Evolutionary conservation across 2,888 invertebrate species (phyloP), one percentile per base, ranked within the genome.

Genomic region (Cataglyphis rosenhaueri): DNA sequence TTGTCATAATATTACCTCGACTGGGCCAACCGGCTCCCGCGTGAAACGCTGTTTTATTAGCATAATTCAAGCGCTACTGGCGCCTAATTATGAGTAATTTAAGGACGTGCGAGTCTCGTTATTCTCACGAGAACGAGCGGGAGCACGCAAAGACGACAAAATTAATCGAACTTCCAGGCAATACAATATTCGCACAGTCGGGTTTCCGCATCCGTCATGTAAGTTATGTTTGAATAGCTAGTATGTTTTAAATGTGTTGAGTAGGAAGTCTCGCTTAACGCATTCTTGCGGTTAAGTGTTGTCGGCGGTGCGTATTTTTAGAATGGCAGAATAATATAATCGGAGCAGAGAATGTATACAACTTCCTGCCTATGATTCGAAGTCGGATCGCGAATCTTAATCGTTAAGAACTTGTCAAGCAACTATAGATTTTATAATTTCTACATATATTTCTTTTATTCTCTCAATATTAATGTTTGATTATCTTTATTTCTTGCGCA

Each of bases 231-330:
- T 35, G 55, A 29, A 38, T 38, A 65, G 25, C 35, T 12, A 52
- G 52, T 61, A 64, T 9, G 12, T 25, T 52, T n/a, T 18, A 29
- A 76, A 76, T 76, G n/a, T 35, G 38, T 66, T 66, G 76, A 66
- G 9, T 57, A 88, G 85, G 89, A 90, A 89, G 74, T 85, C 29
- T 76, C 57, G 66, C 25, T 76, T 21, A 83, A 84, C 88, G 78
- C 88, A 89, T 90, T 90, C 90, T 85, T 73, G 61, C 10, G 82
- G 83, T 78, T 85, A 86, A 86, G 85, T 86, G 83, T 88, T 89
- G 81, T 82, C 78, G 74, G 85, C 68, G 74, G 82, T 82, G 85
- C 65, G 76, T 89, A 90, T 89, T 89, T 86, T 90, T 88, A 88
- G 88, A 89, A 83, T 82, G 65, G 38, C 59, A 75, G 55, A 87